Conservation (phyloP, 2,113 vertebrate species). For the Plectropomus leopardus region DNA sequence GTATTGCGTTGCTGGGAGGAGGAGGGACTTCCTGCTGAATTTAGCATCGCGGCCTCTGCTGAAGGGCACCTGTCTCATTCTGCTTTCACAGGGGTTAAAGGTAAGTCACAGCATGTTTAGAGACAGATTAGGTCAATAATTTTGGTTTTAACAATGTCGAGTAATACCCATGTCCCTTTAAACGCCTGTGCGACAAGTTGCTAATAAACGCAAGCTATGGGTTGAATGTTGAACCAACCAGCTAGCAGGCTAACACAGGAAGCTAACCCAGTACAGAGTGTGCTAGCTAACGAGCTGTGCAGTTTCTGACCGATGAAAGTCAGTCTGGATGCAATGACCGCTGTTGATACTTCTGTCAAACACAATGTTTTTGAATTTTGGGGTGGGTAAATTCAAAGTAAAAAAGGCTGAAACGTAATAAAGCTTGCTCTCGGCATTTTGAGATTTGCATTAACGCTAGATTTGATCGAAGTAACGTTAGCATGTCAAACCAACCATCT, state of each 20-base stretch:
- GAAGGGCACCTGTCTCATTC: slow-evolving; percentile 80
- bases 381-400: not conserved
- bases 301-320: slow-evolving; percentile 10
- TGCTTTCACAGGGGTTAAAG: slow-evolving; percentile 39
- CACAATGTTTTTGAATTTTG: accelerated
- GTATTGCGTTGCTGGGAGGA: accelerated
- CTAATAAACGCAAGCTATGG: not conserved
- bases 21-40: slow-evolving; percentile 74
- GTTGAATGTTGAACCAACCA: not conserved
- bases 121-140: accelerated
- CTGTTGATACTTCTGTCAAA: accelerated
- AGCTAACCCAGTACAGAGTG: slow-evolving; percentile 29
- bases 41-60: slow-evolving; percentile 72
- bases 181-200: not conserved
- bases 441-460: too few relatives aligned
- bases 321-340: slow-evolving; percentile 1
- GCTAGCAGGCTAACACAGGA: slow-evolving; percentile 26
- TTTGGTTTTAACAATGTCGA: accelerated
- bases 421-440: not conserved
- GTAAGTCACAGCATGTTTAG: slow-evolving; percentile 48
- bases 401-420: too few relatives aligned
- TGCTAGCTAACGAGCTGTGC: slow-evolving; percentile 2
- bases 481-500: not conserved
- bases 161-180: accelerated
- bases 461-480: not conserved